These are phyloP conservation scores for Drosophila ananassae DNA, from an alignment of 1,140 invertebrate genomes.

Conservation along the genomic window DNA sequence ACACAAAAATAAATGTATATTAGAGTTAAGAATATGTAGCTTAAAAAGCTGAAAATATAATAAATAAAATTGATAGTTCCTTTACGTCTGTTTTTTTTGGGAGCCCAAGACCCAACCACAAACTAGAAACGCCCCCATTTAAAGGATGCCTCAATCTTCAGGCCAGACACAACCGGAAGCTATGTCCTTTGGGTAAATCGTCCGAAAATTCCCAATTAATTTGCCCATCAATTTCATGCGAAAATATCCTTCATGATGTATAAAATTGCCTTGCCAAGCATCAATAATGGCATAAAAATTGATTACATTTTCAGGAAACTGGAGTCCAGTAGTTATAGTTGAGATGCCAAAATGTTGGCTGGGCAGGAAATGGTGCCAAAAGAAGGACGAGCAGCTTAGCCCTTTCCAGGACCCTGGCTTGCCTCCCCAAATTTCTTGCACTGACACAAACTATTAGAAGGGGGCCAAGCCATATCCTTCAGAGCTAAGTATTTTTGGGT, in stretches of 20 bases:
- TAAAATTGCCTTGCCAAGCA: slow-evolving; percentile 70
- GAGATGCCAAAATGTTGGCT: slow-evolving; percentile 45
- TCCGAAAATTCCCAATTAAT: slow-evolving; percentile 76
- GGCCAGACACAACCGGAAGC: slow-evolving; percentile 53
- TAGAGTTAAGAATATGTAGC: background rate
- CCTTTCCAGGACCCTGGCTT: slow-evolving; percentile 5
- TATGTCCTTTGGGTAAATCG: slow-evolving; percentile 39
- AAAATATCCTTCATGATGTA: slow-evolving; percentile 37
- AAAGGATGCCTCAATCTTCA: slow-evolving; percentile 51
- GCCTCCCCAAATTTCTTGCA: slow-evolving; percentile 54
- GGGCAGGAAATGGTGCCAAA: slow-evolving; percentile 60
- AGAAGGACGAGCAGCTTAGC: slow-evolving; percentile 17
- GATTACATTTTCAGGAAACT: slow-evolving; percentile 67
- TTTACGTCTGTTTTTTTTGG: slow-evolving; percentile 4
- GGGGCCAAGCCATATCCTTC: slow-evolving; percentile 49
- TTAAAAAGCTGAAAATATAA: background rate
- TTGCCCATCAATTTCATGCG: slow-evolving; percentile 60
- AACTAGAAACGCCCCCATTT: slow-evolving; percentile 63
- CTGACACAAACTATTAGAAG: slow-evolving; percentile 37
- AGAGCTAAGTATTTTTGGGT: slow-evolving; percentile 52
- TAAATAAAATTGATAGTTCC: no score
- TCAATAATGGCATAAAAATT: slow-evolving; percentile 81
- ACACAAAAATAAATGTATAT: slow-evolving; percentile 24
- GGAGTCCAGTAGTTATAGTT: slow-evolving; percentile 59
- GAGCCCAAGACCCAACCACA: slow-evolving; percentile 56